These are phyloP conservation scores for Vidua macroura DNA, from an alignment of 2,113 vertebrate genomes.

Conservation along the genomic window DNA sequence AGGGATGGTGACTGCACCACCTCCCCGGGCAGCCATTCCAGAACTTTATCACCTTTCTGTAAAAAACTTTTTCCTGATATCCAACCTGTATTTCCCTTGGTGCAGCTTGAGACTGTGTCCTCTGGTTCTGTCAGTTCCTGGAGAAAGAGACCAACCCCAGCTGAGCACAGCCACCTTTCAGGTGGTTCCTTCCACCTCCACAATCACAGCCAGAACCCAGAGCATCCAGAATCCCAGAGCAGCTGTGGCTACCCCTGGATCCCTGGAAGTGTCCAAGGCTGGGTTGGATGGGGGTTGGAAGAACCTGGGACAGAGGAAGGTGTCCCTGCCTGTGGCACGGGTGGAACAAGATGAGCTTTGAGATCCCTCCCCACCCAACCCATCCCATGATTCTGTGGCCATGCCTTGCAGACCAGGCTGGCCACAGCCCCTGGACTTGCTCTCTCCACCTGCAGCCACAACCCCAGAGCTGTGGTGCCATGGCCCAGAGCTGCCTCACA, in stretches of 20 bases:
- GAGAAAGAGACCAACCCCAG: too few relatives aligned
- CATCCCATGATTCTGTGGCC: neutral
- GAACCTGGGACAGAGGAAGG: fast-evolving
- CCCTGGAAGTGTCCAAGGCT: neutral
- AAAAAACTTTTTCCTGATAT: too few relatives aligned
- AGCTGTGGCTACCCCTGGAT: neutral
- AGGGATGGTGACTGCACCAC: too few relatives aligned
- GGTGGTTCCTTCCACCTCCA: neutral
- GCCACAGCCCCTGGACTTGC: neutral
- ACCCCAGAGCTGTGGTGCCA: neutral
- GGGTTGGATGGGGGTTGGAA: fast-evolving
- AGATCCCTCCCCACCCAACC: neutral
- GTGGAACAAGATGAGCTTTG: fast-evolving
- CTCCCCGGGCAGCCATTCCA: too few relatives aligned
- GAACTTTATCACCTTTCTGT: too few relatives aligned
- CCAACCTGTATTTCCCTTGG: too few relatives aligned
- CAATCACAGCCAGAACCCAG: neutral
- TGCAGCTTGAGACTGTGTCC: too few relatives aligned
- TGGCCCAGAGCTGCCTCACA: fast-evolving
- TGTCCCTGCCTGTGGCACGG: neutral
- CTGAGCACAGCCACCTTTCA: too few relatives aligned
- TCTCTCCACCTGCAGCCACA: neutral
- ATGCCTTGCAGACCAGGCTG: neutral
- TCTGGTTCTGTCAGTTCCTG: too few relatives aligned
- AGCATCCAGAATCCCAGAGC: neutral